phyloP scores from a whole-genome alignment of 2,888 invertebrate species.

The Matsumyia berberina region DNA sequence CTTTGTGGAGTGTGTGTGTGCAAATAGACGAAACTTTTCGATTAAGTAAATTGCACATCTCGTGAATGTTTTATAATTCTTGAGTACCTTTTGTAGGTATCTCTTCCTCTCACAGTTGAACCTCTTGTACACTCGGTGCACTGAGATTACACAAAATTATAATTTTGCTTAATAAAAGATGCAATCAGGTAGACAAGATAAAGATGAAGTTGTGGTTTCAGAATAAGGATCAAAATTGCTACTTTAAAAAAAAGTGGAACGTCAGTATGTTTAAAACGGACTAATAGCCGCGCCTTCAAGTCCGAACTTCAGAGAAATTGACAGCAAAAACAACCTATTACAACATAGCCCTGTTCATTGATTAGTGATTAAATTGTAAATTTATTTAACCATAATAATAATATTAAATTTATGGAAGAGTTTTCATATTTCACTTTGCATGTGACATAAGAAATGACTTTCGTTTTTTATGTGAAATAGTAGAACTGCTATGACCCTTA shows the following conservation, averaged over 20 bases:
- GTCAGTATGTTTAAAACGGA: no score
- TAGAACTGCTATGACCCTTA: slow-evolving; percentile 18
- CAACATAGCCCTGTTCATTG: no score
- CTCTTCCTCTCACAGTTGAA: background rate
- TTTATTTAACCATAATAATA: no score
- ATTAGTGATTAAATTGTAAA: no score
- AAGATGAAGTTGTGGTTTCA: background rate
- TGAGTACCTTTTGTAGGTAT: background rate
- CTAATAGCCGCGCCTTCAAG: no score
- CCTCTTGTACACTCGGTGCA: background rate
- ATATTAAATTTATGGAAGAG: background rate
- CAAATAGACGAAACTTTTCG: slow-evolving; percentile 62
- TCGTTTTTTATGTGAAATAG: background rate
- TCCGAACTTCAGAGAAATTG: no score
- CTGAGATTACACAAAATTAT: slow-evolving; percentile 15
- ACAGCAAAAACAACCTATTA: no score
- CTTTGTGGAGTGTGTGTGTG: slow-evolving; percentile 26
- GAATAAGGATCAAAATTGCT: background rate
- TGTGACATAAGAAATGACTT: background rate
- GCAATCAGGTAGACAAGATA: background rate
- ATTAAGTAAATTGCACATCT: slow-evolving; percentile 68
- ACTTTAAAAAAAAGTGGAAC: background rate
- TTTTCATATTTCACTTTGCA: background rate
- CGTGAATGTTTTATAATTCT: slow-evolving; percentile 47
- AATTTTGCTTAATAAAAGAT: slow-evolving; percentile 3